These are phyloP conservation scores for Microtus agrestis DNA, from an alignment of 2,797 vertebrate genomes.

Conservation along the genomic window DNA sequence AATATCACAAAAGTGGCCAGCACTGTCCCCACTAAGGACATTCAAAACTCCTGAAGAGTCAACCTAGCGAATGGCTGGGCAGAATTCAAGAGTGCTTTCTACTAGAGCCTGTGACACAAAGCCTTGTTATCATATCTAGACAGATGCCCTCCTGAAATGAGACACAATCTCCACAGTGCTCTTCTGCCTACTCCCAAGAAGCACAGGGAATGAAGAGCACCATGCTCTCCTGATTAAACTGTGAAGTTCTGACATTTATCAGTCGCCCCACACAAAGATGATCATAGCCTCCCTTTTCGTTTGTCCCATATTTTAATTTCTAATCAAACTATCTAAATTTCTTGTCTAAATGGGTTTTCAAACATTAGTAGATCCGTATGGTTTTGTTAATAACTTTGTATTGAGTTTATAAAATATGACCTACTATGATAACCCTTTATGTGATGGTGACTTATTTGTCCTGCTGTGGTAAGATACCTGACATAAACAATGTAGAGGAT, in stretches of 20 bases:
- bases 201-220: not conserved
- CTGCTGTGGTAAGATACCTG: not conserved
- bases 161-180: not conserved
- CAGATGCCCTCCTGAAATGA: not conserved
- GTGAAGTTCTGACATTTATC: accelerated
- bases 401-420: not conserved
- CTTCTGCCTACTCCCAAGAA: not conserved
- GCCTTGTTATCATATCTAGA: not conserved
- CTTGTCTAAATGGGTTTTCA: not conserved
- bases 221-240: not conserved
- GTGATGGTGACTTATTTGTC: not conserved
- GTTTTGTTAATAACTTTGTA: not conserved
- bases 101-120: not conserved
- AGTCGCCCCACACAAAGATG: not conserved
- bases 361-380: not conserved
- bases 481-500: not conserved
- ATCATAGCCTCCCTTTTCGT: not conserved
- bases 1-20: not conserved
- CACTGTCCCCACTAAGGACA: not conserved
- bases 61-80: not conserved
- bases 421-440: not conserved
- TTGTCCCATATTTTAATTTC: not conserved
- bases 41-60: not conserved
- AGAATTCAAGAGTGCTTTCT: not conserved
- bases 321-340: not conserved